Evolutionary conservation across 2,797 vertebrate species (phyloP).

Genomic region (Trachurus trachurus): DNA sequence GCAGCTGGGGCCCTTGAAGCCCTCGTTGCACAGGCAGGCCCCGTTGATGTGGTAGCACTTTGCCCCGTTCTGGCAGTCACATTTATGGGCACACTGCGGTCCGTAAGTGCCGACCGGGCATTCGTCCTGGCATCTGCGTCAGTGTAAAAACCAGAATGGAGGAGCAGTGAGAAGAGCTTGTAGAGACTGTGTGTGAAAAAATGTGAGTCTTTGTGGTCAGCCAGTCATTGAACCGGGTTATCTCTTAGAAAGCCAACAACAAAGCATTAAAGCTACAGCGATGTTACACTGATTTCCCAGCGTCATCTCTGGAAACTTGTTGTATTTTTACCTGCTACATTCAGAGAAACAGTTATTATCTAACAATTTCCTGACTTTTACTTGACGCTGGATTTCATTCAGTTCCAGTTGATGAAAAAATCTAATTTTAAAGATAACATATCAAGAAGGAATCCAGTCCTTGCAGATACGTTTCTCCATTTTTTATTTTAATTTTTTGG

Average conservation of each 20-base stretch:
- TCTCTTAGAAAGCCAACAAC: not conserved
- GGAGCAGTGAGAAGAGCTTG: not conserved
- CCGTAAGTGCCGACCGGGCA: conserved; percentile 94
- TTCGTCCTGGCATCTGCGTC: conserved; percentile 94
- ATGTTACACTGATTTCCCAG: not conserved
- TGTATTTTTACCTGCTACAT: not conserved
- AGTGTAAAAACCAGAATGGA: accelerated
- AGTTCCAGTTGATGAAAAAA: not conserved
- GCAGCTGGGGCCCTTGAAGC: conserved; percentile 94
- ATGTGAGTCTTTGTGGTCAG: not conserved
- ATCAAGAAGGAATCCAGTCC: not conserved
- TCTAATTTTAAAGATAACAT: not conserved
- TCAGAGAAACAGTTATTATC: not conserved
- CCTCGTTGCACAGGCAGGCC: conserved; percentile 92
- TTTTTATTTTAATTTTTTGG: not conserved
- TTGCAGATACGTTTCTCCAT: not conserved
- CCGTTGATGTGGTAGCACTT: conserved; percentile 95
- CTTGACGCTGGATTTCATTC: not conserved
- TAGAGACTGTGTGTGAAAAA: not conserved
- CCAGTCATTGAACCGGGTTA: not conserved
- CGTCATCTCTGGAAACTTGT: not conserved
- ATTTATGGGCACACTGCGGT: conserved; percentile 92
- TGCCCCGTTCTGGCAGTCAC: conserved; percentile 94
- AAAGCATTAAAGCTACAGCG: not conserved
- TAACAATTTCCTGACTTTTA: not conserved